Base-by-base conservation (phyloP, 2,113 vertebrate genomes). In the Petaurus breviceps region DNA sequence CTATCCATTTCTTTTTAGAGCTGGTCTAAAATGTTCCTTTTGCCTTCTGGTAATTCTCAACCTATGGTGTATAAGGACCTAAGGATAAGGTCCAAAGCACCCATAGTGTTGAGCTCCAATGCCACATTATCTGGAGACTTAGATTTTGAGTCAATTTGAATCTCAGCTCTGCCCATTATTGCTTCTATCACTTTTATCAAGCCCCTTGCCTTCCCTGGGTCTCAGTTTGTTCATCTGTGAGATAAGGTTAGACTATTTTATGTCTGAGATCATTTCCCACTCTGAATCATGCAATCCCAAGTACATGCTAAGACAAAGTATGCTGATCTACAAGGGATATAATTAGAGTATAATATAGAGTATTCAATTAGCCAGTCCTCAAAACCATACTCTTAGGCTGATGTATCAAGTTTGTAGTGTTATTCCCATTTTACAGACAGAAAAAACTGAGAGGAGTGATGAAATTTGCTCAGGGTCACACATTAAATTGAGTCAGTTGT, bases 1-100 rank as follows among this genome's bases (percentile, higher is more conserved):
- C 8, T 0, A 0, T 24, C 95, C 54, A 23, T 54, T 93, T 92
- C 91, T 3, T 0, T 25, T 2, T 55, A 49, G 11, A 54, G 1
- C 1, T 16, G 46, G 26, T 16, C 28, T 49, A 8, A 46, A 89
- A 23, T 53, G 31, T 1, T 5, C 54, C 11, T 0, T 3, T 0
- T 0, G 53, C 16, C 49, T 77, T 5, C 55, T 46, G 25, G 10
- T 28, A 24, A 37, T 92, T 26, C 14, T 8, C 55, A 8, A 31
- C n/a, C 6, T 89, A 43, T 26, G 19, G 37, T 51, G 8, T 4
- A 8, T 43, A 0, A 26, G 37, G 37, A 19, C 52, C 31, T 5
- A 5, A 46, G 50, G 7, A 0, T 3, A 1, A 0, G 31, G 16
- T 50, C 31, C 53, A 37, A 55, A 47, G 55, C 3, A 89, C n/a